Base-by-base conservation (phyloP, 2,113 vertebrate genomes). In the Aphyosemion australe region DNA sequence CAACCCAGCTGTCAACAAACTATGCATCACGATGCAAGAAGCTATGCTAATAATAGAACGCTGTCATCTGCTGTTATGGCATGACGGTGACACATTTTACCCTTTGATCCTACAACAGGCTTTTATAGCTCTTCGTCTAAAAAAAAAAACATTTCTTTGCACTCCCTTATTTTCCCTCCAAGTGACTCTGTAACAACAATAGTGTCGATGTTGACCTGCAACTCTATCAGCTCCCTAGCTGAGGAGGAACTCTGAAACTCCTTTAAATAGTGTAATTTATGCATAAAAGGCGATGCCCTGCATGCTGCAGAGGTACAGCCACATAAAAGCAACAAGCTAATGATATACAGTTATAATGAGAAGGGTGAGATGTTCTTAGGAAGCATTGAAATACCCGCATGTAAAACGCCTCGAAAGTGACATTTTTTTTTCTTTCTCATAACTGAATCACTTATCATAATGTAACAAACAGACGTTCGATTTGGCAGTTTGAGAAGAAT, bases 71-170 rank as follows among this genome's bases (percentile, higher is more conserved):
- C 42, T 72, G 73, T 71, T 82, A 60, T 68, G 53, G 55, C 18
- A 11, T 66, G 61, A 74, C 34, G 39, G 46, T 82, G 76, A 84
- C 71, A 81, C 69, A 60, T 77, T 79, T 76, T 84, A 76, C 72
- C 72, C 74, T 84, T 75, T 86, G 74, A 88, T 85, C 66, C 52
- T 61, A 49, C 74, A 74, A 69, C 51, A 49, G 39, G 47, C 45
- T 65, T 32, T 56, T 31, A 49, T 31, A 19, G 1, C 9, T 43
- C 12, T 12, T 48, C 9, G 13, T 32, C 61, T 72, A 31, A 49
- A 66, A 42, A 60, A 47, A 69, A 37, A 18, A 21, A 49, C 11
- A 61, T 57, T 15, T 76, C 43, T 67, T 46, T 4, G 1, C 45
- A 66, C 15, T 10, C 4, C 39, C 46, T 15, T n/a, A 18, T 26